Evolutionary conservation across 2,888 invertebrate genomes (phyloP).

Genomic region (Drosophila acutilabella): DNA sequence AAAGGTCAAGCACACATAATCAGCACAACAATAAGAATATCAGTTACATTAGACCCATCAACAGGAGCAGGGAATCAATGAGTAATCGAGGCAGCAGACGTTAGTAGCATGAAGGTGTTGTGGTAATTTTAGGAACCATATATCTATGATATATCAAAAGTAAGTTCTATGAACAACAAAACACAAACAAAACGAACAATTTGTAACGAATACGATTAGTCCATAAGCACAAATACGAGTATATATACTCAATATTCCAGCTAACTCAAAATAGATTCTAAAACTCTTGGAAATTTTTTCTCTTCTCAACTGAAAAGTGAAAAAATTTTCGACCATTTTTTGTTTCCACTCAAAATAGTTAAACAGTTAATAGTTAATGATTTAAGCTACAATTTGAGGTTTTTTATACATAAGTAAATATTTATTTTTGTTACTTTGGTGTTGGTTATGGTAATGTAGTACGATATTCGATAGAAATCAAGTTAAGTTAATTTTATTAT

Average conservation of each 20-base stretch:
- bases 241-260: slow-evolving; percentile 1
- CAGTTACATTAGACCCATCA: slow-evolving; percentile 4
- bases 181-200: slow-evolving; percentile 63
- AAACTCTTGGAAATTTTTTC: slow-evolving; percentile 77
- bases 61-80: not conserved
- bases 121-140: slow-evolving; percentile 96
- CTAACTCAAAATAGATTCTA: slow-evolving; percentile 38
- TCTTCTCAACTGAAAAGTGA: slow-evolving; percentile 58
- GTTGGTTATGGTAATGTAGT: slow-evolving; percentile 51
- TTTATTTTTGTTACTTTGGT: slow-evolving; percentile 50
- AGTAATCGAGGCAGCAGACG: slow-evolving; percentile 10
- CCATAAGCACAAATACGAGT: slow-evolving; percentile 14
- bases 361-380: not conserved
- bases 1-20: slow-evolving; percentile 13
- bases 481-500: slow-evolving; percentile 67
- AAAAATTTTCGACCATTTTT: slow-evolving; percentile 73
- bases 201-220: slow-evolving; percentile 52
- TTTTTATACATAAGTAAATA: slow-evolving; percentile 20
- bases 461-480: slow-evolving; percentile 28
- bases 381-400: not conserved
- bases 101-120: slow-evolving; percentile 84
- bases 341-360: not conserved
- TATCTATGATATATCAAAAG: slow-evolving; percentile 99
- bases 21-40: not conserved
- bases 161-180: slow-evolving; percentile 96